Evolutionary conservation across 2,797 vertebrate genomes (phyloP), one percentile per base, ranked within the genome.

Genomic region (Dicrostonyx torquatus): DNA sequence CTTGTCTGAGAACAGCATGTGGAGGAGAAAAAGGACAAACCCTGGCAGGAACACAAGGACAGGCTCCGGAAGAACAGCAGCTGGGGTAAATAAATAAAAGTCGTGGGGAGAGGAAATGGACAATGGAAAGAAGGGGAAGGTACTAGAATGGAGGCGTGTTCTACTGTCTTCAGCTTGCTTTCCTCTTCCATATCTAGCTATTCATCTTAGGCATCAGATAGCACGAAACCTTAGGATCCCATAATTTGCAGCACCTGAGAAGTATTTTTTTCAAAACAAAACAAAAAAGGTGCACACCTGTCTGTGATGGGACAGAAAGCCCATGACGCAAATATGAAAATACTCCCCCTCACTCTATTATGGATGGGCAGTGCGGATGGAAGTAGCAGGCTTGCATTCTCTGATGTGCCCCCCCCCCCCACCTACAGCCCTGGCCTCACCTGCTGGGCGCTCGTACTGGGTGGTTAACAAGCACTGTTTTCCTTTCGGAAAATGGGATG

Each of bases 231-330:
- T 84, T 73, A 78, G 64, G 15, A 68, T 0, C 45, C 29, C 53
- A 45, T 90, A 78, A 88, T 45, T 70, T 31, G 31, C 29, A 84
- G 50, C 13, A 68, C 45, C 34, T 60, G 40, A 89, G n/a, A 90
- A 92, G 62, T 9, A 18, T 3, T 37, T 79, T 78, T 70, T 60
- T 26, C 88, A 89, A 92, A 86, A 93, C 31, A 68, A 83, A 89
- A 78, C 2, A n/a, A 89, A 83, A 79, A 58, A 48, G 85, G 50
- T 86, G 66, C 37, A 55, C 11, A 55, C 55, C 14, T 48, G 22
- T 70, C 85, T 1, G 15, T 0, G 5, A 60, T 0, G 40, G 37
- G 75, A 66, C 29, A 10, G 86, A 78, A 92, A 79, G 31, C 31
- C 29, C 55, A 24, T 13, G 53, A 17, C 31, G 64, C 22, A 48